phyloP scores from a whole-genome alignment of 2,797 vertebrate genomes.

The Nannoperca obscura region DNA sequence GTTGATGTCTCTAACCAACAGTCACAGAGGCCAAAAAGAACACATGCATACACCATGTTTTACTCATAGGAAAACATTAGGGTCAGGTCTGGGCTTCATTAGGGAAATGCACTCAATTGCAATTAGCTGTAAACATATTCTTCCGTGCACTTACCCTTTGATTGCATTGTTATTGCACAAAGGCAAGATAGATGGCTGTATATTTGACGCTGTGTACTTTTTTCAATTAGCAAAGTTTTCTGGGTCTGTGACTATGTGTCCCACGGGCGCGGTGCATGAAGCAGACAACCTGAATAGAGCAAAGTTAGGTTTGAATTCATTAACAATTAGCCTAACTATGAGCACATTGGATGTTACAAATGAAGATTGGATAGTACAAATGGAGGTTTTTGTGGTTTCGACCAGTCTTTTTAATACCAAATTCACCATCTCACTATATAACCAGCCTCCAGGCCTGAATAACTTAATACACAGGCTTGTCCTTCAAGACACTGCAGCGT shows the following conservation, averaged over 20 bases:
- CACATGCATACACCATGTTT: conserved; percentile 35
- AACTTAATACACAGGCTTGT: conserved; percentile 38
- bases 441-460: conserved; percentile 38
- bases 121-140: conserved; percentile 82
- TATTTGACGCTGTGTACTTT: conserved; percentile 75
- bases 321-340: conserved; percentile 70
- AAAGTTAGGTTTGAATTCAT: conserved; percentile 67
- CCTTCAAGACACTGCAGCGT: conserved; percentile 28
- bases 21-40: conserved; percentile 17
- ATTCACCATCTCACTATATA: conserved; percentile 18
- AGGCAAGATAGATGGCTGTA: conserved; percentile 71
- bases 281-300: conserved; percentile 46
- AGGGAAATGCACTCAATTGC: conserved; percentile 80
- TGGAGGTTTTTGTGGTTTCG: conserved; percentile 38
- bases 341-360: conserved; percentile 62
- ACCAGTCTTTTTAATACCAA: conserved; percentile 26
- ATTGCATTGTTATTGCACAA: conserved; percentile 82
- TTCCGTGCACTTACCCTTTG: conserved; percentile 77
- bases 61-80: conserved; percentile 45
- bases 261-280: conserved; percentile 47
- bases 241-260: conserved; percentile 70
- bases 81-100: conserved; percentile 78
- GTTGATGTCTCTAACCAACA: conserved; percentile 15
- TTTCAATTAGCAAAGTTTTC: conserved; percentile 79
- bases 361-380: conserved; percentile 65